These are phyloP conservation scores for Sepioteuthis lessoniana DNA, from an alignment of 2,888 invertebrate genomes.

Conservation along the genomic window DNA sequence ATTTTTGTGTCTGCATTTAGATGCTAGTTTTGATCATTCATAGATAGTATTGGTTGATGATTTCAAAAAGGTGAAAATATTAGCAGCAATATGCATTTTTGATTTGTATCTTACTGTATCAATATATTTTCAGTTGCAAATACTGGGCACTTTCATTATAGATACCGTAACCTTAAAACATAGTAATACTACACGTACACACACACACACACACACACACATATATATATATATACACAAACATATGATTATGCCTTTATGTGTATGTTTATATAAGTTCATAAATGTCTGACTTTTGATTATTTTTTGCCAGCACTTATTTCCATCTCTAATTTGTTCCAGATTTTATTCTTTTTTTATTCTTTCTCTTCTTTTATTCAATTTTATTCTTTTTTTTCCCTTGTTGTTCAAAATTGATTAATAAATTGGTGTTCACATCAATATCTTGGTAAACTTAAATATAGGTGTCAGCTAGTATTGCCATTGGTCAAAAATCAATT, in stretches of 20 bases:
- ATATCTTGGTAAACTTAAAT: not conserved
- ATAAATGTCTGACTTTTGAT: not conserved
- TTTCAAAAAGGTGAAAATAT: too few relatives aligned
- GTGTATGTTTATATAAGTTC: not conserved
- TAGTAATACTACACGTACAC: too few relatives aligned
- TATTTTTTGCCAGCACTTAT: not conserved
- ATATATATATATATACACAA: not conserved
- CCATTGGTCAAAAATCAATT: conserved; percentile 33
- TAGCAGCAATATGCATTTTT: too few relatives aligned
- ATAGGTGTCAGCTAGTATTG: not conserved
- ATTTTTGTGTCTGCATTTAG: too few relatives aligned
- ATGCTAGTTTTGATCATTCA: too few relatives aligned
- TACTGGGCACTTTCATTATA: too few relatives aligned
- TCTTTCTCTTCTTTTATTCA: not conserved
- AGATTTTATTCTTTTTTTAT: not conserved
- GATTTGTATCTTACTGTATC: too few relatives aligned
- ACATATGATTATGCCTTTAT: not conserved
- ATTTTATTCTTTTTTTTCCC: not conserved
- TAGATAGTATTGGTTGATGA: too few relatives aligned
- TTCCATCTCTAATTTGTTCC: not conserved
- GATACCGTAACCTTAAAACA: too few relatives aligned
- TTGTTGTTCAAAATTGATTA: not conserved
- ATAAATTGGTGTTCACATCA: not conserved
- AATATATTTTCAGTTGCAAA: too few relatives aligned
- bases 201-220: not conserved